phyloP scores from a whole-genome alignment of 2,113 vertebrate species.

The Crotophaga sulcirostris region DNA sequence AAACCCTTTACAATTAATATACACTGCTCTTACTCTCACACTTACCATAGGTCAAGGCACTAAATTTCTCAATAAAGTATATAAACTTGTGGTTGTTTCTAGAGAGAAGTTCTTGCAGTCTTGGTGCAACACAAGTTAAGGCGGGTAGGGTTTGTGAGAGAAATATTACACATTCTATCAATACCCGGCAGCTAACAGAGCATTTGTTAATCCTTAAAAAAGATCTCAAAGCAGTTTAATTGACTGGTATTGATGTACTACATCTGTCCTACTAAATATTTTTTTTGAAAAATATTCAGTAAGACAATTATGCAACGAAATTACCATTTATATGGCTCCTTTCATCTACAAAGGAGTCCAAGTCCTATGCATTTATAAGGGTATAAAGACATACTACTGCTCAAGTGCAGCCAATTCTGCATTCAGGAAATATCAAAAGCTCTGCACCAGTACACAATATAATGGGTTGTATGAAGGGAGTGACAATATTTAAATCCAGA shows the following conservation, averaged over 20 bases:
- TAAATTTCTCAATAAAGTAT: neutral
- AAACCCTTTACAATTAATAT: neutral
- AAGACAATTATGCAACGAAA: neutral
- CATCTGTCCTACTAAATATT: neutral
- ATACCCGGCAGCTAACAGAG: neutral
- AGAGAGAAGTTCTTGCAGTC: neutral
- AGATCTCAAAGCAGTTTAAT: neutral
- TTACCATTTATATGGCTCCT: constrained; percentile 18
- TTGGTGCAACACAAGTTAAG: neutral
- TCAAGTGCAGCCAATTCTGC: neutral
- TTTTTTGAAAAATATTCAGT: neutral
- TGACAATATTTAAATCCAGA: neutral
- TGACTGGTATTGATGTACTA: neutral
- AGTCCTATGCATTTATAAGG: neutral
- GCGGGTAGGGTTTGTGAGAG: neutral
- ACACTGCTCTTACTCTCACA: neutral
- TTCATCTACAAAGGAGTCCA: neutral
- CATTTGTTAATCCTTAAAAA: neutral
- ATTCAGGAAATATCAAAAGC: neutral
- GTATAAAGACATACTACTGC: neutral
- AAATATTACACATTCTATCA: neutral
- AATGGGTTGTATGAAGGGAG: neutral
- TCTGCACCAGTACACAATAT: neutral
- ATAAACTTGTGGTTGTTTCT: neutral
- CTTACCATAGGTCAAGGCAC: neutral